These are phyloP conservation scores for Drosophila eugracilis DNA, from an alignment of 1,140 invertebrate species.

Conservation along the genomic window DNA sequence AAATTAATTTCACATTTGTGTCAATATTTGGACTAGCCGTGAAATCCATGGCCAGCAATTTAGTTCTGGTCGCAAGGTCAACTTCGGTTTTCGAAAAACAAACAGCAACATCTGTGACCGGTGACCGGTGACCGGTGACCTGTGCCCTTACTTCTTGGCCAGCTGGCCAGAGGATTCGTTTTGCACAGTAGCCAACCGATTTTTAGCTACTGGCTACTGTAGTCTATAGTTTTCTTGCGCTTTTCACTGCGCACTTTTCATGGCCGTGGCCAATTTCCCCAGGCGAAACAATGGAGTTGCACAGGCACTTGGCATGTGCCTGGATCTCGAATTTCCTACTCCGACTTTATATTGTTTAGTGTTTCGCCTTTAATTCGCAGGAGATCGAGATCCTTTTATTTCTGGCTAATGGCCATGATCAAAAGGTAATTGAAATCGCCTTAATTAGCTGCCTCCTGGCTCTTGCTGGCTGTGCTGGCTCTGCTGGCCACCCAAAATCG, in stretches of 20 bases:
- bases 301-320: conserved; percentile 58
- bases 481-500: conserved; percentile 71
- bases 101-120: conserved; percentile 50
- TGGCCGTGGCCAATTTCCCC: conserved; percentile 58
- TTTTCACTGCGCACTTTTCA: conserved; percentile 6
- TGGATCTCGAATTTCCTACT: conserved; percentile 22
- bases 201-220: conserved; percentile 34
- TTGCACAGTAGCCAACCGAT: conserved; percentile 44
- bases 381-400: conserved; percentile 26
- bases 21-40: conserved; percentile 76
- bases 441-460: conserved; percentile 43
- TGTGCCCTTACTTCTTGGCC: conserved; percentile 13
- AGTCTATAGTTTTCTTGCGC: too few species aligned
- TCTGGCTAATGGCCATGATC: conserved; percentile 48
- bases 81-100: conserved; percentile 21
- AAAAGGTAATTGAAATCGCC: conserved; percentile 67
- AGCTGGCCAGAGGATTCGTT: conserved; percentile 31
- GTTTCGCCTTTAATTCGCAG: conserved; percentile 35
- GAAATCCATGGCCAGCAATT: conserved; percentile 52
- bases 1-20: conserved; percentile 79
- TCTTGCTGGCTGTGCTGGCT: too few species aligned
- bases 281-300: conserved; percentile 7
- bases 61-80: conserved; percentile 80
- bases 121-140: conserved; percentile 29
- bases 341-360: too few species aligned